Evolutionary conservation across 1,140 invertebrate species (phyloP), one percentile per base, ranked within the genome.

Genomic region (Drosophila repletoides): DNA sequence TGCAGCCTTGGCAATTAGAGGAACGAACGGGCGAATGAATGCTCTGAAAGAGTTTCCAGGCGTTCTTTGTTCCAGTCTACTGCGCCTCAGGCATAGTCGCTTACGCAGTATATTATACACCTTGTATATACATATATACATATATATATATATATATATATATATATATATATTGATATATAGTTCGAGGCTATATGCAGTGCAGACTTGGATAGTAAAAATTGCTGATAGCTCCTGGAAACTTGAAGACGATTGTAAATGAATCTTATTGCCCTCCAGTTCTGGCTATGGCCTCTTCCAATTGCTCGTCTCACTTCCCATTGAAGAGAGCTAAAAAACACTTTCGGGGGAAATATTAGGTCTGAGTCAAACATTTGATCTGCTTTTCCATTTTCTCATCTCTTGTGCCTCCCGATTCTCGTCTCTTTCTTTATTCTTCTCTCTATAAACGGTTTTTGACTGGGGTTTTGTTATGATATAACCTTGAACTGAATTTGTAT

Each of bases 51-150:
- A 17, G 7, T 14, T 52, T 48, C 33, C 33, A 45, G 52, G 12
- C 40, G 40, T 77, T 75, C 72, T 74, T 77, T 77, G 75, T 77
- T 72, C 21, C 58, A 69, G 41, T 53, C 40, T 68, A 76, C 53
- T 76, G 58, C 61, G 60, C 15, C 61, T 71, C 43, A 71, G 21
- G 26, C 14, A 28, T 17, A 40, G 43, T 34, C 10, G 24, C 59
- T 48, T 28, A 49, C 31, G 46, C 17, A 48, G 29, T 65, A 34
- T 43, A 5, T 29, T 17, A 46, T 45, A 21, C 9, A 19, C 49
- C 40, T 51, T 56, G 34, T 38, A 24, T 41, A 29, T 12, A 15
- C 14, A 21, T 55, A 6, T 34, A 49, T 49, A 3, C 41, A 19
- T 14, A 22, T 15, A 40, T 48, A 14, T 36, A 29, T 5, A 17